Conservation (phyloP, 2,797 vertebrate species). For the Pyrocephalus nanus region DNA sequence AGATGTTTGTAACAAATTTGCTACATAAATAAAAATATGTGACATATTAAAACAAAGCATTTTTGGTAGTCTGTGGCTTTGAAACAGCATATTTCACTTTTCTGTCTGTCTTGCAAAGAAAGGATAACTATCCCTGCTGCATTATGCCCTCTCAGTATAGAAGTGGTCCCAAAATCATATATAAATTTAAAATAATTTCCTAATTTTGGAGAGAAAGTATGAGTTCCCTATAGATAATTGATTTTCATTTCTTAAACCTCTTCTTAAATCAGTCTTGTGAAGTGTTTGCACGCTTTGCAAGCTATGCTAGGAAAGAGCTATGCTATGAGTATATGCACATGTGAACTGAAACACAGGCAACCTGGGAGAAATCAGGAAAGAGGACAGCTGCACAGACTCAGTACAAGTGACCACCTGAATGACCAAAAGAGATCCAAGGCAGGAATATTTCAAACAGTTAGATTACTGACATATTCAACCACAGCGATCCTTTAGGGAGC, state of each 20-base stretch:
- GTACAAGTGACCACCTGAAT: not conserved
- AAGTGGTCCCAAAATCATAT: not conserved
- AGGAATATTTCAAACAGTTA: not conserved
- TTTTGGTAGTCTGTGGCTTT: not conserved
- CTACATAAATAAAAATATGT: not conserved
- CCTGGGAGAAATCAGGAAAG: not conserved
- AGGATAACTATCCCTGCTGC: not conserved
- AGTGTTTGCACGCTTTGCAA: not conserved
- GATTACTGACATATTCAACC: fast-evolving
- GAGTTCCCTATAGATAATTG: not conserved
- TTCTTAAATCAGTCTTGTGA: not conserved
- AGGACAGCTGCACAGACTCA: not conserved
- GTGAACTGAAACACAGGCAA: not conserved
- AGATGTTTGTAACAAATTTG: not conserved
- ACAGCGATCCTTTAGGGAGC: not conserved
- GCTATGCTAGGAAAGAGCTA: not conserved
- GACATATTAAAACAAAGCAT: not conserved
- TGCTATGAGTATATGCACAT: fast-evolving
- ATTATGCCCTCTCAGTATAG: not conserved
- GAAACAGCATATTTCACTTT: not conserved
- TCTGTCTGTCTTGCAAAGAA: not conserved
- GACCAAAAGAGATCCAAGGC: not conserved
- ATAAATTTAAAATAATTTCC: not conserved
- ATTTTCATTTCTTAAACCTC: not conserved
- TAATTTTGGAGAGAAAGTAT: not conserved